Evolutionary conservation across 2,797 vertebrate genomes (phyloP).

Genomic region (Microtus obscurus): DNA sequence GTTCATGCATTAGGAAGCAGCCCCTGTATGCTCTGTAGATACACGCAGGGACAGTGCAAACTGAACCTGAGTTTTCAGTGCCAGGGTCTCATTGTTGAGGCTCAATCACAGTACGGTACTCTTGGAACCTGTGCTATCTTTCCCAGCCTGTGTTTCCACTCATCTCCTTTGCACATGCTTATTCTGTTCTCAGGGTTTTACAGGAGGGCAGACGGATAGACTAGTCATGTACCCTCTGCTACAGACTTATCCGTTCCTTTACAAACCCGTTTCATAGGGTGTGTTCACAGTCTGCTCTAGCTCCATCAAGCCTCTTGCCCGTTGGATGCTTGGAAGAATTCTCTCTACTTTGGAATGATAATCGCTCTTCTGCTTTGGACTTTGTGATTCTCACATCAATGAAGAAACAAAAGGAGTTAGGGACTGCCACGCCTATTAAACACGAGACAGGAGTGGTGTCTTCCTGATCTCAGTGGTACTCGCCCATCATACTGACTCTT

Average conservation of each 20-base stretch:
- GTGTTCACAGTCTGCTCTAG: not conserved
- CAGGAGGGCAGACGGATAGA: not conserved
- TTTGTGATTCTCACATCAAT: not conserved
- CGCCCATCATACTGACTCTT: not conserved
- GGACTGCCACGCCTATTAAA: not conserved
- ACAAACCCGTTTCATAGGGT: not conserved
- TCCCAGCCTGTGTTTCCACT: not conserved
- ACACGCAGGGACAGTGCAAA: fast-evolving
- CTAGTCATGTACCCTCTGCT: fast-evolving
- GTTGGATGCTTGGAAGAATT: not conserved
- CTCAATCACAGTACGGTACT: too few relatives aligned
- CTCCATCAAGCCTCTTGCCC: not conserved
- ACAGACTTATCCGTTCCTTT: not conserved
- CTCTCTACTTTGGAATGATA: not conserved
- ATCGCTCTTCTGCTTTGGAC: not conserved
- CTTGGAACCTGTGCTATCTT: not conserved
- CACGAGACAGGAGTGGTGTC: too few relatives aligned
- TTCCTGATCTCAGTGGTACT: not conserved
- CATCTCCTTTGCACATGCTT: not conserved
- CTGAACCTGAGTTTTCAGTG: not conserved
- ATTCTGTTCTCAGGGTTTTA: not conserved
- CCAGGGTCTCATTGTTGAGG: too few relatives aligned
- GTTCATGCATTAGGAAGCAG: too few relatives aligned
- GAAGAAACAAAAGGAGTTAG: not conserved
- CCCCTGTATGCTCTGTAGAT: not conserved